Conservation (phyloP, 2,888 invertebrate genomes). For the Drosophila picticornis region DNA sequence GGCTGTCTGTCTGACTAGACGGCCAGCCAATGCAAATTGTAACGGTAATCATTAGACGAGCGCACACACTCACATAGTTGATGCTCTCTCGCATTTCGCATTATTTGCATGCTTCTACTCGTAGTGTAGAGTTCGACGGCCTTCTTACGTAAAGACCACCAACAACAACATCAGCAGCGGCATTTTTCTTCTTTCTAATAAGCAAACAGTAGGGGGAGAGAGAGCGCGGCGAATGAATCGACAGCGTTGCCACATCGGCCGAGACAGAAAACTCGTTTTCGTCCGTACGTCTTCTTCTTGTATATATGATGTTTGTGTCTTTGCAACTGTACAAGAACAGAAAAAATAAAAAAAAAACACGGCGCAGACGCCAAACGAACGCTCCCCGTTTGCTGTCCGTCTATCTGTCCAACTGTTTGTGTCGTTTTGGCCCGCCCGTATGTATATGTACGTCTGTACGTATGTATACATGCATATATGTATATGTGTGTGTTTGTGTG, state of each 20-base stretch:
- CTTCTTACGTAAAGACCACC: constrained; percentile 76
- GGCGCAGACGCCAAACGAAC: constrained; percentile 72
- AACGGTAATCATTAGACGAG: constrained; percentile 76
- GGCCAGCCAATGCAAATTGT: constrained; percentile 72
- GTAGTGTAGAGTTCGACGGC: constrained; percentile 76
- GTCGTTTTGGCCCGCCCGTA: constrained; percentile 47
- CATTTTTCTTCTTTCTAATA: constrained; percentile 74
- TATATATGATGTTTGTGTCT: constrained; percentile 53
- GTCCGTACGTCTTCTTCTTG: constrained; percentile 27
- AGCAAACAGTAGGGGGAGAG: constrained; percentile 46
- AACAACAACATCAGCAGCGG: constrained; percentile 59
- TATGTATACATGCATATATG: constrained; percentile 17
- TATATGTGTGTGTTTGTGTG: constrained; percentile 40
- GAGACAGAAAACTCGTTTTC: constrained; percentile 61
- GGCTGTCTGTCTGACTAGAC: constrained; percentile 67
- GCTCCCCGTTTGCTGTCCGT: constrained; percentile 43
- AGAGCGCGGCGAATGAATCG: constrained; percentile 21
- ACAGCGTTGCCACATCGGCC: constrained; percentile 67
- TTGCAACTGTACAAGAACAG: constrained; percentile 77
- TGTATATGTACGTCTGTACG: constrained; percentile 29
- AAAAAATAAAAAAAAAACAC: constrained; percentile 49
- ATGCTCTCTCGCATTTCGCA: constrained; percentile 37
- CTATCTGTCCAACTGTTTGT: constrained; percentile 38
- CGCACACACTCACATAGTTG: constrained; percentile 26
- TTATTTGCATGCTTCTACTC: constrained; percentile 64